These are phyloP conservation scores for Ormyrus labotus DNA, from an alignment of 2,888 invertebrate genomes.

Conservation along the genomic window DNA sequence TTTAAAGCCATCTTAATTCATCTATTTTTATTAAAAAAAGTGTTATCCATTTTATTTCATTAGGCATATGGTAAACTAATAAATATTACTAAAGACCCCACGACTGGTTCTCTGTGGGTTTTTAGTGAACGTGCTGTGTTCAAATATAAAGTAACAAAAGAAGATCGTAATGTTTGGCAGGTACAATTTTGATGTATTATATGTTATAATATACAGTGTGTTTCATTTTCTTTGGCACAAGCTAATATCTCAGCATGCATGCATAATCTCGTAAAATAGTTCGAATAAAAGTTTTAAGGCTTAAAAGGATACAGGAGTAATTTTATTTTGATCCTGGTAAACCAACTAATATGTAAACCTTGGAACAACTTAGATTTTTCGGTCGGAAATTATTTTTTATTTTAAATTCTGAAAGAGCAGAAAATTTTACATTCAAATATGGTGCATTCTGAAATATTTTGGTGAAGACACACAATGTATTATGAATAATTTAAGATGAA, in stretches of 20 bases:
- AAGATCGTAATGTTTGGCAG: constrained; percentile 92
- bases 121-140: constrained; percentile 91
- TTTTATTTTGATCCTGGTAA: too few species aligned
- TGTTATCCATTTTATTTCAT: constrained; percentile 51
- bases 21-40: background rate
- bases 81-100: constrained; percentile 87
- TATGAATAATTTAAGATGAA: constrained; percentile 47
- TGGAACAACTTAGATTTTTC: too few species aligned
- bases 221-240: too few species aligned
- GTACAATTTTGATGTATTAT: constrained; percentile 57
- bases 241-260: too few species aligned
- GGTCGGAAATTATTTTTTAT: too few species aligned
- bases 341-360: too few species aligned
- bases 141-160: constrained; percentile 88
- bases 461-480: background rate
- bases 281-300: too few species aligned
- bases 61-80: constrained; percentile 86
- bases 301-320: too few species aligned
- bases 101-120: constrained; percentile 89
- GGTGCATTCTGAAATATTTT: too few species aligned
- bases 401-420: too few species aligned
- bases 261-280: too few species aligned
- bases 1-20: background rate
- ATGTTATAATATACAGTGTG: background rate
- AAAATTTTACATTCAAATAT: too few species aligned